Percentiles rank a stretch among this genome's conserved stretches.
Evolutionary conservation across 1,140 invertebrate genomes (phyloP).

Genomic region (Drosophila guanche): DNA sequence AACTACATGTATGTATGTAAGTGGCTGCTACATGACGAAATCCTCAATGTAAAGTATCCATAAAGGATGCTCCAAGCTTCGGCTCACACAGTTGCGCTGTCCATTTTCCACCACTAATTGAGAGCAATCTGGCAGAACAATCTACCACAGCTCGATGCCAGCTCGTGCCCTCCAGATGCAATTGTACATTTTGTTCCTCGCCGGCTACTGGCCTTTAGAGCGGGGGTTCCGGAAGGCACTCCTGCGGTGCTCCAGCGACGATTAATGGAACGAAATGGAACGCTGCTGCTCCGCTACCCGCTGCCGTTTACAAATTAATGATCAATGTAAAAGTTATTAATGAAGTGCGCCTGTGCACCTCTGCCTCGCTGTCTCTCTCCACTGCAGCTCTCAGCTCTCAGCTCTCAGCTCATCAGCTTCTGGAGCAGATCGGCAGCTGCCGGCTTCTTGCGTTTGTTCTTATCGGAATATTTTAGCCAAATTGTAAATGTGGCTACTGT

Average conservation of each 20-base stretch:
- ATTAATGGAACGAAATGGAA: conserved; percentile 59
- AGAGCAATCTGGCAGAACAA: background rate
- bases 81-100: too few species aligned
- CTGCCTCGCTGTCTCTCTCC: background rate
- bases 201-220: conserved; percentile 42
- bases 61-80: too few species aligned
- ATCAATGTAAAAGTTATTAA: conserved; percentile 73
- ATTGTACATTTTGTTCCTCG: conserved; percentile 33
- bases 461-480: conserved; percentile 76
- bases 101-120: conserved; percentile 19
- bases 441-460: conserved; percentile 40
- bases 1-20: too few species aligned
- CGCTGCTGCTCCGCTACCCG: conserved; percentile 19
- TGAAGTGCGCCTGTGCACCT: conserved; percentile 44
- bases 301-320: conserved; percentile 74
- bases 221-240: background rate
- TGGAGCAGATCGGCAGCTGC: conserved; percentile 28
- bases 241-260: conserved; percentile 26
- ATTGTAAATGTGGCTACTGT: conserved; percentile 78
- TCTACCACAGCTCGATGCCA: background rate
- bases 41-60: too few species aligned
- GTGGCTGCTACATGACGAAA: too few species aligned
- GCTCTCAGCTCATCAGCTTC: conserved; percentile 2
- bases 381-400: background rate
- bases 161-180: conserved; percentile 11